Conservation (phyloP, 2,113 vertebrate genomes). For the Meleagris gallopavo region DNA sequence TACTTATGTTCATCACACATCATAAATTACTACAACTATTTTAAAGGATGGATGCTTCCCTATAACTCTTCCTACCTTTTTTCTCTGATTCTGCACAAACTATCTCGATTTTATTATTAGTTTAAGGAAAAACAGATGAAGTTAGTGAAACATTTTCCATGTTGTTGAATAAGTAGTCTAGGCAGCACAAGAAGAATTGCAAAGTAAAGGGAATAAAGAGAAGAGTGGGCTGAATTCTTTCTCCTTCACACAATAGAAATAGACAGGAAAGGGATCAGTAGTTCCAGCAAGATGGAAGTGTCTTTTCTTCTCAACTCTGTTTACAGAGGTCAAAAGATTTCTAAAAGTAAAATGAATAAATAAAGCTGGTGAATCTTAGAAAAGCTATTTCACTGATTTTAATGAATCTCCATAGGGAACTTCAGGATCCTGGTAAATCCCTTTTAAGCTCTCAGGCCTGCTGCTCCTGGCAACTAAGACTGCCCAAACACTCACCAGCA, state of each 20-base stretch:
- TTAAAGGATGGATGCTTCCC: background rate
- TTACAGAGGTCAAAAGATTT: background rate
- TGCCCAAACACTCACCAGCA: background rate
- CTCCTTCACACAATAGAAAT: background rate
- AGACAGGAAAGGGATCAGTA: background rate
- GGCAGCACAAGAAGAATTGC: background rate
- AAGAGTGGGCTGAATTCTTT: background rate
- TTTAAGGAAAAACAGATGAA: background rate
- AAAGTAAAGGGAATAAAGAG: background rate
- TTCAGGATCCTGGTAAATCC: background rate
- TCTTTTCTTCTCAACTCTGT: background rate
- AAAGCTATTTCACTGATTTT: background rate
- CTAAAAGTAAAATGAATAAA: background rate
- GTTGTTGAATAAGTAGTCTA: background rate
- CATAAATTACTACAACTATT: background rate
- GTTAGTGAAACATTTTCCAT: background rate
- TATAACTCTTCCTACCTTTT: background rate
- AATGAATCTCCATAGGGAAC: background rate
- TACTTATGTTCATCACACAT: background rate
- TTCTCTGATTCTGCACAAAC: background rate
- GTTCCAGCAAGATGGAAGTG: background rate
- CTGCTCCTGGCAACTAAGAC: background rate
- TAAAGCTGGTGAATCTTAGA: background rate
- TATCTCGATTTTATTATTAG: background rate
- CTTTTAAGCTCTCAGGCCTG: background rate